Conservation (phyloP, 2,797 vertebrate genomes). For the Garrulus glandarius region DNA sequence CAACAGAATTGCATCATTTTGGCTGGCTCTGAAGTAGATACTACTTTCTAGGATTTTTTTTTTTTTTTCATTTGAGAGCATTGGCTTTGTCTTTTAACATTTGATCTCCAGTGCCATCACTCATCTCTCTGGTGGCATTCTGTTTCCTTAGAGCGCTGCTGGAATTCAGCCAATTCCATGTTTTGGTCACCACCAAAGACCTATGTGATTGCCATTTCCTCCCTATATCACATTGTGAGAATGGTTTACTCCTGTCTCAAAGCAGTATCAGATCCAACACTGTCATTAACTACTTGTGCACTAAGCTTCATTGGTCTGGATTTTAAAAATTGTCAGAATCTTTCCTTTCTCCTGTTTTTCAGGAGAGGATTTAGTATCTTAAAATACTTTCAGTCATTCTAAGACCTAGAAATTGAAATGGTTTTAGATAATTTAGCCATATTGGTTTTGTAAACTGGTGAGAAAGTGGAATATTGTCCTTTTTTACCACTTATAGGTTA, state of each 20-base stretch:
- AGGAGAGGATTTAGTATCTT: neutral
- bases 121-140: neutral
- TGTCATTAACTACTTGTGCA: neutral
- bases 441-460: neutral
- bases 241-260: neutral
- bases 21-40: neutral
- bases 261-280: neutral
- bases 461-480: neutral
- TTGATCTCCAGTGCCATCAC: neutral
- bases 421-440: neutral
- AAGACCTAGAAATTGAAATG: neutral
- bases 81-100: constrained; percentile 10
- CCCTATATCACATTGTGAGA: neutral
- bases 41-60: neutral
- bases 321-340: neutral
- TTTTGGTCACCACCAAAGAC: constrained; percentile 4
- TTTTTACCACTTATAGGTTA: neutral
- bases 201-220: constrained; percentile 23
- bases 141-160: constrained; percentile 25
- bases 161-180: constrained; percentile 11
- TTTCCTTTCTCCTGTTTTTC: neutral
- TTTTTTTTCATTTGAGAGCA: neutral
- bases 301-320: neutral
- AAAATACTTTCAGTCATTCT: neutral
- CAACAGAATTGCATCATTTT: neutral